Conservation (phyloP, 2,113 vertebrate species). For the Halcyon malimbica region DNA sequence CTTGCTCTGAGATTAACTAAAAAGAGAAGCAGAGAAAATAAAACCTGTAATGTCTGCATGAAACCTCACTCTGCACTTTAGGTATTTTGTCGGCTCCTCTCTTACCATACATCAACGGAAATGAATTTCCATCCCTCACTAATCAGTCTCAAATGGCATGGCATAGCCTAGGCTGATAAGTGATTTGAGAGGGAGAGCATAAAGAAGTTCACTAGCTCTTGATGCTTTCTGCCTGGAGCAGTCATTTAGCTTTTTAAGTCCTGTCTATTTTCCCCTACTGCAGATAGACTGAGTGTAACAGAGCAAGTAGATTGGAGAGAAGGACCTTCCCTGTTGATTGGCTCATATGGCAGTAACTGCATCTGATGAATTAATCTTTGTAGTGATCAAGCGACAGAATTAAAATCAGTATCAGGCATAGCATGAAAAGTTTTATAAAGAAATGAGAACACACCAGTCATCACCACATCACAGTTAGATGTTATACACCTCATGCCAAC, state of each 20-base stretch:
- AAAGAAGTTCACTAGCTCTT: background rate
- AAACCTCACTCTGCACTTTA: background rate
- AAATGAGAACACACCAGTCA: background rate
- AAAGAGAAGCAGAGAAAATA: background rate
- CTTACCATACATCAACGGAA: background rate
- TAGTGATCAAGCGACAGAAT: background rate
- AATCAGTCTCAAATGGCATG: background rate
- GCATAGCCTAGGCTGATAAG: background rate
- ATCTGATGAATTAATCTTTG: background rate
- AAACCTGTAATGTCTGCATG: background rate
- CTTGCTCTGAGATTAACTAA: background rate
- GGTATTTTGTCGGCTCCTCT: background rate
- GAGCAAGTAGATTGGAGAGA: background rate
- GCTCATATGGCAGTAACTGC: background rate
- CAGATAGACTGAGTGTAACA: background rate
- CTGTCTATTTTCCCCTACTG: background rate
- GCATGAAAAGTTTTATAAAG: background rate
- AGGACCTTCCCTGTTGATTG: background rate
- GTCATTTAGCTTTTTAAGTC: background rate
- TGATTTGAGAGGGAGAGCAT: background rate
- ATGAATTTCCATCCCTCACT: background rate
- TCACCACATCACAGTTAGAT: background rate
- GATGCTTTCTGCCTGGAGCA: background rate
- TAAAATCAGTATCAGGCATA: background rate
- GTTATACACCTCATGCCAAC: background rate